Base-by-base conservation (phyloP, 2,797 vertebrate genomes). In the Benthosema pterotum region DNA sequence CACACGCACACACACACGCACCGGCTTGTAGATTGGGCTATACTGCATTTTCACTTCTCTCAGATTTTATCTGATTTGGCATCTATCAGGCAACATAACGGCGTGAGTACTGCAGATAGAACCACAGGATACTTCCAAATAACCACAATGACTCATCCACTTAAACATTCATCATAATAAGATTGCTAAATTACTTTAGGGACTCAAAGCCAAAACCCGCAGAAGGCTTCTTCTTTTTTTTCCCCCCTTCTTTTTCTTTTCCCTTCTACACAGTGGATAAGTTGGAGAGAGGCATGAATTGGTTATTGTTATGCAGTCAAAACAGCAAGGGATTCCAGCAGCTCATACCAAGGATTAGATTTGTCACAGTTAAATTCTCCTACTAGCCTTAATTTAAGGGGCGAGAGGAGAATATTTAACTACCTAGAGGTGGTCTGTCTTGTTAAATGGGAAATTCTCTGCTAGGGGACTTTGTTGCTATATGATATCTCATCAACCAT, bases 311-410 rank as follows among this genome's bases (percentile, higher is more conserved):
- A 72, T 22, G 42, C 63, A 53, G 60, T 73, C 61, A 60, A 74
- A 80, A 84, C 72, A 80, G 74, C 64, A 62, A 71, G 60, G 78
- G 66, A 84, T 79, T 81, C 70, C 55, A 60, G 68, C 55, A 79
- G 78, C 80, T 85, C 71, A 73, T 68, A 57, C 64, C 63, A 70
- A 59, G 71, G 77, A 87, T 90, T 87, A 74, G 63, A 88, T 89
- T 84, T 82, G 77, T 80, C 75, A 86, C 72, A 73, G 71, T 75
- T 65, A 75, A 79, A 82, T 66, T 81, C 68, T 73, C 76, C 68
- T 17, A 63, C 60, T 74, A 48, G 57, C 74, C 50, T 77, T 83
- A 71, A 84, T 85, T 85, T 71, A 69, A 86, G 81, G 53, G 42
- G 42, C 67, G 73, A 17, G 25, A 60, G 59, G 57, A 43, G 65